Evolutionary conservation across 2,797 vertebrate species (phyloP).

Genomic region (Linurgus olivaceus): DNA sequence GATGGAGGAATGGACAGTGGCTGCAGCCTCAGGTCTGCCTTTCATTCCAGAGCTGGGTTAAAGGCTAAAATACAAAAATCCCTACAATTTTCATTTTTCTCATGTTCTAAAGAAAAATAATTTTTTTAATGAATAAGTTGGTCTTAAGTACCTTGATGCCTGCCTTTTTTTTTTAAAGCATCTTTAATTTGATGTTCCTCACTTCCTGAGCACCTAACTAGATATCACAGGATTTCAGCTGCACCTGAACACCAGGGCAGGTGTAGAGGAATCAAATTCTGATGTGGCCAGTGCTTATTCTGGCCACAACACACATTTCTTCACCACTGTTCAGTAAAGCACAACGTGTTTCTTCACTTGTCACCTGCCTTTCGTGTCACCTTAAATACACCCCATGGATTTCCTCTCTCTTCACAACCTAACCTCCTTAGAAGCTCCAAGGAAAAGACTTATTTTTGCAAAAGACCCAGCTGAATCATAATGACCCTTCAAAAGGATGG

Average conservation of each 20-base stretch:
- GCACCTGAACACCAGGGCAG: neutral
- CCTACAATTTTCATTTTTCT: neutral
- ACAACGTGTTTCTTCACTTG: neutral
- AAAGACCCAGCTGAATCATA: neutral
- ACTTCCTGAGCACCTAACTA: neutral
- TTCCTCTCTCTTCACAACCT: neutral
- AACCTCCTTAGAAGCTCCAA: neutral
- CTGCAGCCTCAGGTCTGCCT: neutral
- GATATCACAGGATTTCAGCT: neutral
- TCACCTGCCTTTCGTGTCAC: neutral
- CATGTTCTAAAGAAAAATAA: neutral
- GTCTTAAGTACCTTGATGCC: neutral
- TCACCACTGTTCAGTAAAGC: neutral
- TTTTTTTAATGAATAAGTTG: neutral
- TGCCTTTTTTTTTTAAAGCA: neutral
- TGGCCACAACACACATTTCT: neutral
- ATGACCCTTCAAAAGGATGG: neutral
- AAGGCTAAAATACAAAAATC: neutral
- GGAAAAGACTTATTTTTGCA: neutral
- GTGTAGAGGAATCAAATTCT: neutral
- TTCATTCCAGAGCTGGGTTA: neutral
- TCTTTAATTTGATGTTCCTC: neutral
- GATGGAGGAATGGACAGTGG: fast-evolving
- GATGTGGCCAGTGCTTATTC: neutral
- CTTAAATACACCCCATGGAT: neutral